Percentiles rank a stretch among this genome's conserved stretches.
Conservation (phyloP, 2,113 vertebrate genomes). For the Pterocles orientalis region DNA sequence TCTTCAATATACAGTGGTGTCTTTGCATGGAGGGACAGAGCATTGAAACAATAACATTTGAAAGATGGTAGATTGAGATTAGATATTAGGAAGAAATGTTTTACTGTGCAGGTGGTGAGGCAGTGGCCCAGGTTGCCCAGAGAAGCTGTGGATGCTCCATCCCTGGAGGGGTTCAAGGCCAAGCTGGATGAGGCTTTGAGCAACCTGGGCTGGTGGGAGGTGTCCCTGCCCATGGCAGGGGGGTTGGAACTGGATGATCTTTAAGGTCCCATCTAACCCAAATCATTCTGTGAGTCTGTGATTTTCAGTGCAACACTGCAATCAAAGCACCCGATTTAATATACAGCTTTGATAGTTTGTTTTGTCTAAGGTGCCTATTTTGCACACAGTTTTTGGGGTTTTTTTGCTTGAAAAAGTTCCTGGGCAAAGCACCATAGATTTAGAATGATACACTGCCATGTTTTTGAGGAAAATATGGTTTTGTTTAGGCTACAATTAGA, state of each 20-base stretch:
- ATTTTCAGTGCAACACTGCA: background rate
- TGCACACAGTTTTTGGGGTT: background rate
- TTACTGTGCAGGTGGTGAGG: no score
- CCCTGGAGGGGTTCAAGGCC: no score
- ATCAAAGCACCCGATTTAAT: background rate
- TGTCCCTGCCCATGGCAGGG: no score
- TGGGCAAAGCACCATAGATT: constrained; percentile 29
- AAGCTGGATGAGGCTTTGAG: no score
- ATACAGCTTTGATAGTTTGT: background rate
- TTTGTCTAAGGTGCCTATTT: constrained; percentile 40
- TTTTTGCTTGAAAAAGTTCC: constrained; percentile 30
- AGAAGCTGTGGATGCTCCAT: no score
- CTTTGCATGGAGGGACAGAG: background rate
- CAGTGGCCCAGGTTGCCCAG: no score
- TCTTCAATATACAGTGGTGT: background rate
- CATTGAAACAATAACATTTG: background rate
- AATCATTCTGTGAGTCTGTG: no score
- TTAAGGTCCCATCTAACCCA: no score
- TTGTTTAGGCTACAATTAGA: constrained; percentile 69
- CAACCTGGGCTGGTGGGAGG: no score
- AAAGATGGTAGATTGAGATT: no score
- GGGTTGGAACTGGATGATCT: no score
- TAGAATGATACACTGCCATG: background rate
- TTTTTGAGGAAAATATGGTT: constrained; percentile 57
- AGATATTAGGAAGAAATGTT: no score